Conservation (phyloP, 2,797 vertebrate genomes). For the Sebastes goodei region DNA sequence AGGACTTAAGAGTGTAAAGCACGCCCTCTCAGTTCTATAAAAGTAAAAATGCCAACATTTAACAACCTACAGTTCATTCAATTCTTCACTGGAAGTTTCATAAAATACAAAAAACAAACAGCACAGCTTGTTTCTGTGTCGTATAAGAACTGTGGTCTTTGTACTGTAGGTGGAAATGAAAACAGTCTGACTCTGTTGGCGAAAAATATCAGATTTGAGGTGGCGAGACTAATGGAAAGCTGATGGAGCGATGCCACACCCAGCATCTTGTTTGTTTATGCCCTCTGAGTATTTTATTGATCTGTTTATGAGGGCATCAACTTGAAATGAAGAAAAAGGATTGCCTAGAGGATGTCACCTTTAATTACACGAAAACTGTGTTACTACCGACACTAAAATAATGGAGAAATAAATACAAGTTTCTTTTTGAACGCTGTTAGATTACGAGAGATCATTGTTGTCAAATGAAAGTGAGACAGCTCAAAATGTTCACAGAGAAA, state of each 20-base stretch:
- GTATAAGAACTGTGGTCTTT: background rate
- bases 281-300: conserved; percentile 46
- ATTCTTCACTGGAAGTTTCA: background rate
- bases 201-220: conserved; percentile 19
- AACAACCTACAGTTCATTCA: background rate
- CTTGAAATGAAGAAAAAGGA: conserved; percentile 10
- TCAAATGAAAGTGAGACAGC: background rate
- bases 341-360: background rate
- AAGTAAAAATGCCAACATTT: background rate
- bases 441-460: background rate
- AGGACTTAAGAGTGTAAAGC: background rate
- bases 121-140: background rate
- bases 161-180: background rate
- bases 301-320: conserved; percentile 21
- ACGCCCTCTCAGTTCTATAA: background rate
- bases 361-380: background rate
- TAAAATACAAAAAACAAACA: background rate
- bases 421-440: background rate
- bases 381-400: background rate
- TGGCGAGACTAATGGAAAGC: conserved; percentile 53
- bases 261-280: conserved; percentile 20
- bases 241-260: conserved; percentile 15
- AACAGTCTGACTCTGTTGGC: background rate
- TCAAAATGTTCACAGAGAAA: conserved; percentile 12
- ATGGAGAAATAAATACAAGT: background rate